Conservation (phyloP, 2,797 vertebrate genomes). For the Etheostoma perlongum region DNA sequence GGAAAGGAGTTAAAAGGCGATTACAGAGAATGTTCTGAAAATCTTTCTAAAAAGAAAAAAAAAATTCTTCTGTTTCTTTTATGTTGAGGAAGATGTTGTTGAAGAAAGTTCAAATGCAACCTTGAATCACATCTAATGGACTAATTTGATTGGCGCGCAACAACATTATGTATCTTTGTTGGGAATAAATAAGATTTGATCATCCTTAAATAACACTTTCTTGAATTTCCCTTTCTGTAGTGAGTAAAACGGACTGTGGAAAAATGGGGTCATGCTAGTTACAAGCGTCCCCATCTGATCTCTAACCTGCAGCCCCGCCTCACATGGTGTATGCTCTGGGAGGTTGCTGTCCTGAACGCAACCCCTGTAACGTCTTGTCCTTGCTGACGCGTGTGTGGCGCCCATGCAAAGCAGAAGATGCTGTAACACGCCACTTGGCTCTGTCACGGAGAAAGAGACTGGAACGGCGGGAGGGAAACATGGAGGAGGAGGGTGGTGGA, state of each 20-base stretch:
- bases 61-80: neutral
- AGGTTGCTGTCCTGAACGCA: conserved; percentile 32
- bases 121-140: conserved; percentile 14
- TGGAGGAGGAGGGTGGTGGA: conserved; percentile 38
- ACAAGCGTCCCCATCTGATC: conserved; percentile 37
- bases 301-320: conserved; percentile 21
- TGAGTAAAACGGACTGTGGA: neutral
- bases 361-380: conserved; percentile 40
- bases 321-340: neutral
- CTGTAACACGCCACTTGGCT: conserved; percentile 63
- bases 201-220: neutral
- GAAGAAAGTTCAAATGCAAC: conserved; percentile 11
- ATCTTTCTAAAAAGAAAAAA: neutral
- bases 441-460: conserved; percentile 43
- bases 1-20: neutral
- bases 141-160: conserved; percentile 14
- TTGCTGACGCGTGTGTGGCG: conserved; percentile 30
- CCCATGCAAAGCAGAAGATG: conserved; percentile 50
- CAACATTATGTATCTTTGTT: conserved; percentile 17
- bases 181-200: conserved; percentile 16
- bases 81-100: neutral
- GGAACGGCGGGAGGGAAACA: conserved; percentile 25
- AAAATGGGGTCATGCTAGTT: conserved; percentile 32
- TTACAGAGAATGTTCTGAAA: neutral
- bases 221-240: neutral